phyloP scores from a whole-genome alignment of 1,140 invertebrate genomes.

The Pinna nobilis region DNA sequence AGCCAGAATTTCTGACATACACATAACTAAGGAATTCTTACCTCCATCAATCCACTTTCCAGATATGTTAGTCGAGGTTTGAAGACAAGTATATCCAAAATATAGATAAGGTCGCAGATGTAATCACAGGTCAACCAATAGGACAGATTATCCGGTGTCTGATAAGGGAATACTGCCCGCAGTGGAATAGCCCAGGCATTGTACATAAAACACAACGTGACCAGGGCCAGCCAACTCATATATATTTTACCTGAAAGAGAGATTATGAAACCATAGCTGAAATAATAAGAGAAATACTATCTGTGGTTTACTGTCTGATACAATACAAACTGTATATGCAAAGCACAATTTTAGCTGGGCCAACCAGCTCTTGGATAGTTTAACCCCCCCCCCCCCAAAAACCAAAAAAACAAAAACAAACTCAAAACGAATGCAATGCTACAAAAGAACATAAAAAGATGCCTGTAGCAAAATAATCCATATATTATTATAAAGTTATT shows the following conservation, averaged over 20 bases:
- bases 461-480: too few species aligned
- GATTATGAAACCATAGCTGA: too few species aligned
- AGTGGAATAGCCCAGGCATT: constrained; percentile 92
- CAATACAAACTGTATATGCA: too few species aligned
- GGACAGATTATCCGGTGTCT: constrained; percentile 60
- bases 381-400: too few species aligned
- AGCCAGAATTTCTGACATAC: neutral
- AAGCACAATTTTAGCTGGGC: too few species aligned
- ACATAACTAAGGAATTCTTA: constrained; percentile 21
- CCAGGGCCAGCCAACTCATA: constrained; percentile 88
- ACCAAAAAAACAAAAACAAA: too few species aligned
- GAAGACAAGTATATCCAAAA: constrained; percentile 88
- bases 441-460: too few species aligned
- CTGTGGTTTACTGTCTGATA: too few species aligned
- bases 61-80: constrained; percentile 80
- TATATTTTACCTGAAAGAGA: constrained; percentile 77
- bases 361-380: too few species aligned
- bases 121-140: constrained; percentile 88
- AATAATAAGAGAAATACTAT: too few species aligned
- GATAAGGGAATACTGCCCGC: constrained; percentile 82
- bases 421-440: too few species aligned
- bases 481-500: too few species aligned
- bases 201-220: constrained; percentile 88
- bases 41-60: constrained; percentile 72
- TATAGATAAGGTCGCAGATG: constrained; percentile 87